Base-by-base conservation (phyloP, 2,113 vertebrate species). In the Peromyscus leucopus region DNA sequence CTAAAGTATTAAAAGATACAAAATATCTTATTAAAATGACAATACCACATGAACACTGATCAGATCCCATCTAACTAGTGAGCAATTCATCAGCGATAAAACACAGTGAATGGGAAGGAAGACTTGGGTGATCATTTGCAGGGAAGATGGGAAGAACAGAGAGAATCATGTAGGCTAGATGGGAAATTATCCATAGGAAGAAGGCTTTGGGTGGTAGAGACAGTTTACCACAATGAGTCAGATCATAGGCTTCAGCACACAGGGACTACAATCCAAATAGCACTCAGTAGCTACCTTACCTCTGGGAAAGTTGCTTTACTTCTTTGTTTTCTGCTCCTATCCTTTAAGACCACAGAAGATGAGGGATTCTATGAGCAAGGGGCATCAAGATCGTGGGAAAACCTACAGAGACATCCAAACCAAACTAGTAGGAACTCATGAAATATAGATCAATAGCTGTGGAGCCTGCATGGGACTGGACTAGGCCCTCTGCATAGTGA, bases 311-410 rank as follows among this genome's bases (percentile, higher is more conserved):
- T 89, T 87, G 80, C 72, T 84, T 93, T 93, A 16, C 51, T 21
- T 67, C 28, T 91, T 83, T 96, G 55, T 92, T 96, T 96, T 84
- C 94, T 95, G 21, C 75, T 83, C 72, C 33, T 75, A 33, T 86
- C 72, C 71, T 26, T 75, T 91, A 51, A 46, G 75, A 15, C 8
- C 15, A 46, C 67, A 74, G 46, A 95, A 51, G 39, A 94, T 87
- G 57, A 16, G 46, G 46, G 7, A 48, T 48, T 48, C 46, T 48
- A 7, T 48, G 51, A 51, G 51, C 51, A 51, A 51, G 51, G 51
- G 51, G 51, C 51, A 51, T 51, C 51, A 51, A 51, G 51, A 51
- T 51, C 51, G 9, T 51, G 51, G 51, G 51, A 51, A 51, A 51
- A 51, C 10, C 51, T 51, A 51, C 51, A 51, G 51, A 51, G 51